Evolutionary conservation across 1,140 invertebrate species (phyloP), one percentile per base, ranked within the genome.

Genomic region (Monomorium pharaonis): DNA sequence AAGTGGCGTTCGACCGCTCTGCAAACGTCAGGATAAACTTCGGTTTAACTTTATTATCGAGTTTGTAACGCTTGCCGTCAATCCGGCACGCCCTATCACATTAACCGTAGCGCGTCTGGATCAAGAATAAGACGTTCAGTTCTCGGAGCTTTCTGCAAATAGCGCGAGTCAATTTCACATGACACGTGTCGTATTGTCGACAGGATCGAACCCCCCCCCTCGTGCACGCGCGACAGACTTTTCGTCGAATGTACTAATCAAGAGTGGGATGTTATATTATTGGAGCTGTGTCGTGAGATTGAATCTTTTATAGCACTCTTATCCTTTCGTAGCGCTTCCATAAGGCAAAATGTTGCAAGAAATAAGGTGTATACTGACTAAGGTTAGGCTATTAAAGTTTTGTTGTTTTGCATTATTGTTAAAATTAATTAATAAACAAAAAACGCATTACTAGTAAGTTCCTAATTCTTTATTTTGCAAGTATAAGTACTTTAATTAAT

Each of bases 1-100:
- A 86, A 97, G 91, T 80, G 96, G 96, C 86, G 97, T 97, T 90
- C 96, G 96, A 42, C 97, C 97, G 76, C 96, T 95, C 96, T 95
- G 90, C 21, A 93, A 94, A 80, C 86, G 81, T 72, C 51, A 54
- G 18, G 42, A 77, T 54, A 89, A 80, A 89, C 87, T 91, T 88
- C 44, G 51, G 18, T 87, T 85, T 67, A 88, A 90, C 78, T 84
- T 86, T 65, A 74, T 88, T 86, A 72, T 49, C 27, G 30, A 72
- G 37, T 72, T 70, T 56, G 54, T 56, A 4, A 69, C 18, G 24
- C 47, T 12, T 24, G 27, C 24, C 18, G 18, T 63, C 16, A 60
- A 42, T 42, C 24, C 47, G 27, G 12, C 33, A 51, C 27, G 33
- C 27, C 30, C 30, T 62, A 33, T 75, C 56, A 30, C 37, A 10